Base-by-base conservation (phyloP, 2,113 vertebrate species). In the Regulus satrapa region DNA sequence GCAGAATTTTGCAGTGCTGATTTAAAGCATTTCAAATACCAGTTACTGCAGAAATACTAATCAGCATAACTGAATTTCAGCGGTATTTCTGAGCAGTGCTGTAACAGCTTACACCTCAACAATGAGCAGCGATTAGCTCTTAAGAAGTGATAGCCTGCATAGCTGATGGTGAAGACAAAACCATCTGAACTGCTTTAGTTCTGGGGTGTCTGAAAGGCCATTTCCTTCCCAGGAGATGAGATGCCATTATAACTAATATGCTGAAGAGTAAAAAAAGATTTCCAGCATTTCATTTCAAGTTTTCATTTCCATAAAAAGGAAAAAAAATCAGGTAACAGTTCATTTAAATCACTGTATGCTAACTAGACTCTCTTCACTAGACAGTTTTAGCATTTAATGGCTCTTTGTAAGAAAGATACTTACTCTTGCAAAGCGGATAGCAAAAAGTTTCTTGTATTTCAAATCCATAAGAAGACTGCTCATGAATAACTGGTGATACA, bases 401-500 rank as follows among this genome's bases (percentile, higher is more conserved):
- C 6, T 92, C 19, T 82, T 89, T 41, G 15, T 55, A 66, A 86
- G 72, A 40, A 91, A 84, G 59, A 54, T 34, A 98, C 98, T 98
- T 98, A 99, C 99, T 96, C 99, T 99, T 63, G 99, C 99, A 96
- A 99, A 99, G 89, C 98, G 98, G 88, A 99, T 96, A 62, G 99
- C 99, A 41, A 99, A 99, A 52, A 99, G 97, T 92, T 99, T 99
- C 98, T 99, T 99, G 93, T 99, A 99, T 85, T 99, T 99, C 85
- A 99, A 98, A 96, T 99, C 99, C 99, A 99, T 99, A 76, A 99
- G 98, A 9, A 99, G 98, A 89, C 99, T 99, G 98, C 99, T 99
- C 99, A 99, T 99, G 91, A 99, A 98, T 86, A 99, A 97, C 97
- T 99, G 99, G 93, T 99, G 99, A 97, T 99, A 99, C 24, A 99